Base-by-base conservation (phyloP, 1,140 invertebrate species). In the Tetraneura akinire region DNA sequence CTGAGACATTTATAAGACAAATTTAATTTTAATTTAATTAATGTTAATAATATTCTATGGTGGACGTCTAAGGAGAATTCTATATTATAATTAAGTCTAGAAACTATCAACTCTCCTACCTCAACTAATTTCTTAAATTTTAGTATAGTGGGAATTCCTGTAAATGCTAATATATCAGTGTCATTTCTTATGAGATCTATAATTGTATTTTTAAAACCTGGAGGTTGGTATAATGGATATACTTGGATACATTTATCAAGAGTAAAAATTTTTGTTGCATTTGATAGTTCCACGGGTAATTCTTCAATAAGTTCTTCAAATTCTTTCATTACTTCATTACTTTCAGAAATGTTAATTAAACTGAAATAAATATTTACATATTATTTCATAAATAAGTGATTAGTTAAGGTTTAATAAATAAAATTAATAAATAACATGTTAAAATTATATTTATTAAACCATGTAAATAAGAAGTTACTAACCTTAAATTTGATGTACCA, bases 1-100 rank as follows among this genome's bases (percentile, higher is more conserved):
- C 47, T 9, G 3, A 81, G 42, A 49, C 16, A 23, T 47, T 57
- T 49, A 42, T 78, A 76, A 32, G 68, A 71, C 32, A 78, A 51
- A 23, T 66, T 71, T 10, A 37, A 42, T 78, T 81, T 66, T 13
- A 81, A 18, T 45, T 81, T 81, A n/a, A 81, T 76, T 37, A 81
- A 57, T n/a, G 57, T 78, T 45, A 81, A 51, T 73, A 80, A 73
- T 73, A 80, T 66, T 55, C 80, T 26, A 45, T 80, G 47, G 23
- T 42, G 47, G 29, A 80, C 82, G 76, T 64, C 60, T 37, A 64
- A n/a, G 32, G 26, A 14, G 37, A 64, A 64, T 37, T 64, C 18
- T 1, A 10, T 37, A 37, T 64, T 64, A 37, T 64, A 64, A 64
- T 64, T 64, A 18, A 64, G n/a, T 37, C 16, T 64, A 32, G n/a